phyloP scores from a whole-genome alignment of 2,888 invertebrate genomes.

The Agrotis segetum region DNA sequence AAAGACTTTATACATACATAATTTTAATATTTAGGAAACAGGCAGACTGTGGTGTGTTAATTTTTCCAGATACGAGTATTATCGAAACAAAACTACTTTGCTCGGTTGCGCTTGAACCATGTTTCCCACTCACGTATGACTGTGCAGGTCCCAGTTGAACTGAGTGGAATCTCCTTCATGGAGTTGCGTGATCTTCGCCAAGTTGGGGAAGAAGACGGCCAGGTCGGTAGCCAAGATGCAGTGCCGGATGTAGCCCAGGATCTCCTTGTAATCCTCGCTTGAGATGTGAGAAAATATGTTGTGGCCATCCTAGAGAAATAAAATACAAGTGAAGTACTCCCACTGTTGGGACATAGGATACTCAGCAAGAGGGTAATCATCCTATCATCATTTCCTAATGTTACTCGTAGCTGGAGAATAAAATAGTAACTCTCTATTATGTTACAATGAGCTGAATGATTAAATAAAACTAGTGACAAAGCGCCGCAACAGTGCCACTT shows the following conservation, averaged over 20 bases:
- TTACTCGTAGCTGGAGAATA: too few relatives aligned
- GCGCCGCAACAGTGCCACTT: neutral
- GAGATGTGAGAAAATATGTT: conserved; percentile 95
- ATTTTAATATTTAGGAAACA: neutral
- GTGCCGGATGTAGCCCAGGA: conserved; percentile 94
- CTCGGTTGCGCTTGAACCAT: too few relatives aligned
- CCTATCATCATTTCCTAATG: too few relatives aligned
- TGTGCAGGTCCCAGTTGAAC: conserved; percentile 92
- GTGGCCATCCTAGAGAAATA: conserved; percentile 93
- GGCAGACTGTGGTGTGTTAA: neutral
- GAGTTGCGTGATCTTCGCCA: conserved; percentile 89
- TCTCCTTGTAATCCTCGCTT: conserved; percentile 94
- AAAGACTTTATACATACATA: too few relatives aligned
- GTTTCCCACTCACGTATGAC: conserved; percentile 87
- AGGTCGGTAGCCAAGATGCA: conserved; percentile 97
- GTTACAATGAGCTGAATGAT: too few relatives aligned
- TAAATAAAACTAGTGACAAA: too few relatives aligned
- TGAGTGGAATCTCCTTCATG: conserved; percentile 87
- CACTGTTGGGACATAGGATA: neutral
- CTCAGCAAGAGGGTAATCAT: too few relatives aligned
- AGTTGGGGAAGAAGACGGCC: conserved; percentile 95
- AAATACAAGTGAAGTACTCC: neutral
- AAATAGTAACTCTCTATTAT: too few relatives aligned
- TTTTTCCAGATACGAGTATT: too few relatives aligned
- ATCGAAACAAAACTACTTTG: too few relatives aligned